These are phyloP conservation scores for Dromaius novaehollandiae DNA, from an alignment of 2,113 vertebrate genomes.

Conservation along the genomic window DNA sequence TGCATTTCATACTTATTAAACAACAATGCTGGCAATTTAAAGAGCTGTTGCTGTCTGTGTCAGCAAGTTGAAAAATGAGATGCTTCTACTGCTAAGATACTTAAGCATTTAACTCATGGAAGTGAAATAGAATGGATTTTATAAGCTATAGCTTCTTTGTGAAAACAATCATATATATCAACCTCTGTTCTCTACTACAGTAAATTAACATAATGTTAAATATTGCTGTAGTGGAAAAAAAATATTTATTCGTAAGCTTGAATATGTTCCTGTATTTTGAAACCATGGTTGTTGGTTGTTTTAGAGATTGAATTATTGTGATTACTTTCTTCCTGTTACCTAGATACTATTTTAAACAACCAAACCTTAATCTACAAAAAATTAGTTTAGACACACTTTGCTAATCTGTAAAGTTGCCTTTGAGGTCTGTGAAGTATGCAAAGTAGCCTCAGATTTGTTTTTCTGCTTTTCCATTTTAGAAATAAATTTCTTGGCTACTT, in stretches of 20 bases:
- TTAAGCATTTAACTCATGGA: neutral
- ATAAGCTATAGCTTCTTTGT: neutral
- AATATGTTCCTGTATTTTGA: neutral
- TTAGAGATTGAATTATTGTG: neutral
- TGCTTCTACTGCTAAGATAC: neutral
- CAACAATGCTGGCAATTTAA: neutral
- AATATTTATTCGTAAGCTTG: neutral
- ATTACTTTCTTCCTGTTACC: slow-evolving; percentile 11
- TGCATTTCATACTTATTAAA: neutral
- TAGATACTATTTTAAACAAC: neutral
- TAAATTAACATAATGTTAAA: neutral
- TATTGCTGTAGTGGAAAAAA: neutral
- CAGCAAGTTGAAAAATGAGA: neutral
- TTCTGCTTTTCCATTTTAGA: neutral
- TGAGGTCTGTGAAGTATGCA: neutral
- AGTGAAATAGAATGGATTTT: neutral
- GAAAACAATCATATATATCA: neutral
- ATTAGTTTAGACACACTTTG: neutral
- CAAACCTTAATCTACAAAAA: neutral
- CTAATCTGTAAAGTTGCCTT: neutral
- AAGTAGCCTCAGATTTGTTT: neutral
- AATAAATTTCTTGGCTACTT: neutral
- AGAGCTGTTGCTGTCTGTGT: neutral
- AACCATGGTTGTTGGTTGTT: neutral
- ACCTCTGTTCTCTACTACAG: neutral